Conservation (phyloP, 2,888 invertebrate genomes). For the Lumbricus terrestris region DNA sequence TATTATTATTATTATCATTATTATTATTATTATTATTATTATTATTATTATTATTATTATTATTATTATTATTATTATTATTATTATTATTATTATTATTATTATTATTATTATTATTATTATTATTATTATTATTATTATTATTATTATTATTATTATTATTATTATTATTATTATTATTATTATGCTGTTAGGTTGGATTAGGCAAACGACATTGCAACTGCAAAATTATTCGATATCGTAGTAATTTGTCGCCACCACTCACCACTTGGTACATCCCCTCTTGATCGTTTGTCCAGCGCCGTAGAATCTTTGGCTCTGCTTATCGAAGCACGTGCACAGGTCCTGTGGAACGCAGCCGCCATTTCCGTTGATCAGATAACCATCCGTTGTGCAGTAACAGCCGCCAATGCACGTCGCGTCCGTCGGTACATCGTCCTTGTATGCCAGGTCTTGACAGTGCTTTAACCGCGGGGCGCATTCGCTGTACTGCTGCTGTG, state of each 20-base stretch:
- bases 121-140: no score
- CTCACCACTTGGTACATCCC: constrained; percentile 21
- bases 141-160: no score
- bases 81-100: no score
- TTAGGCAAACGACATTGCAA: background rate
- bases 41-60: no score
- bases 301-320: background rate
- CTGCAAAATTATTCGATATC: background rate
- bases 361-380: constrained; percentile 6
- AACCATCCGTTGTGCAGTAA: constrained; percentile 5
- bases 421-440: background rate
- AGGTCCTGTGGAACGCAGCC: constrained; percentile 5
- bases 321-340: constrained; percentile 23
- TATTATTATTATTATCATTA: no score
- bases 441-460: constrained; percentile 28
- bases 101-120: no score
- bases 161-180: no score
- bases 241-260: background rate
- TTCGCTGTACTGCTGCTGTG: constrained; percentile 6
- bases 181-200: no score
- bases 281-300: constrained; percentile 16
- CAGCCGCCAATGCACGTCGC: background rate
- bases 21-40: no score
- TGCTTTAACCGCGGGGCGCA: constrained; percentile 19
- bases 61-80: no score